Base-by-base conservation (phyloP, 2,888 invertebrate species). In the Geotrupes spiniger region DNA sequence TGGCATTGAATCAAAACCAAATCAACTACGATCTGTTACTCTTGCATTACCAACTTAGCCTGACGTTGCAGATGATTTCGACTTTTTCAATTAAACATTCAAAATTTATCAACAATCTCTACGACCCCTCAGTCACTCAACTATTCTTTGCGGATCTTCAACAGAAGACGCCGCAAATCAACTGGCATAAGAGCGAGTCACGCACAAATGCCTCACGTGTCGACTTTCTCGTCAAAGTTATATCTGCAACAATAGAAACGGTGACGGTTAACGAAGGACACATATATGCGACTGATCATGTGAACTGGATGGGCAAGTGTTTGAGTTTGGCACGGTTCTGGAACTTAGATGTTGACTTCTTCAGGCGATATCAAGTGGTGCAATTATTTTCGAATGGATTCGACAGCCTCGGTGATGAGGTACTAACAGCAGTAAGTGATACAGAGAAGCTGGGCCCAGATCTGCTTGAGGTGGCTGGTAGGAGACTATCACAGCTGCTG, bases 391-490 rank as follows among this genome's bases (percentile, higher is more conserved):
- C 79, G 4, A 75, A 80, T 62, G 84, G 84, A 10, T 83, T 79
- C 63, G 83, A 85, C 68, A 63, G 68, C 2, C 67, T 83, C 37
- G 83, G 81, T 2, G 78, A 77, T 58, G 76, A 85, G 75, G 74
- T 87, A 40, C 73, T 89, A 21, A 71, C 79, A 9, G 75, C 82
- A 12, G 80, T 92, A 3, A 80, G 78, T 46, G 85, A 89, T 52
- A 80, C 82, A n/a, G 82, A 82, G 59, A 73, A 78, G 33, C 52
- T 94, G 47, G 83, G 90, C 6, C 76, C 80, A 1, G 81, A 87
- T 54, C 74, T 96, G 49, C 71, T 94, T 16, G 81, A 85, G 16
- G 82, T 95, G 44, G 89, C 87, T n/a, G 91, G 89, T 4, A 85
- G 88, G 66, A 79, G 95, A 55, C 72, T 95, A 51, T 83, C 84